Evolutionary conservation across 2,888 invertebrate species (phyloP), one percentile per base, ranked within the genome.

Genomic region (Pheosia tremula): DNA sequence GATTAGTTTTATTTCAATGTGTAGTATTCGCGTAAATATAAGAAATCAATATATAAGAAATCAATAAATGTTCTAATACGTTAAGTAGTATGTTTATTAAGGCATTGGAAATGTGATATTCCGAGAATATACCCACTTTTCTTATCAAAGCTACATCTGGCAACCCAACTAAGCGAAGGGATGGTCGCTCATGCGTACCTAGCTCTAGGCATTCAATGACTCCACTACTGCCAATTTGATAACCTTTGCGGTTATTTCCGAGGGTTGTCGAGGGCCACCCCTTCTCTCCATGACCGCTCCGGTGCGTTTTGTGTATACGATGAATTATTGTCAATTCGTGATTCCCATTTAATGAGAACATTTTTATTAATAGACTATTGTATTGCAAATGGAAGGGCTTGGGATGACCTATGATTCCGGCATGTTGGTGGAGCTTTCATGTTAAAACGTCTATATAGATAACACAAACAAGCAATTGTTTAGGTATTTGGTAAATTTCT

Each of bases 181-280:
- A 61, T 68, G 71, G 67, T 70, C 67, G 68, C 68, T 74, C 63
- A 78, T 67, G 72, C 71, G 67, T 64, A 72, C 64, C 57, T 64
- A 62, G 75, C 75, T 67, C 61, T 72, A 71, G 69, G 74, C 68
- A 71, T 77, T 71, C 71, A 72, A 72, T 73, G 67, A 61, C 71
- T 66, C 72, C 79, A 71, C 66, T 77, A 74, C 72, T 69, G 68
- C 71, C 77, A 72, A 78, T 78, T 74, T 72, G 70, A 76, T 78
- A 78, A 78, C 78, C 77, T 71, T 75, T 73, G 76, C 64, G 73
- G 71, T 70, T 73, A 68, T 75, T 73, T 77, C 71, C 71, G 69
- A 71, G 78, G 68, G 61, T 62, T 69, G 69, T 63, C 64, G 71
- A 64, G 66, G 75, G 64, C 63, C 63, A 59, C 62, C 70, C 67